Base-by-base conservation (phyloP, 2,797 vertebrate genomes). In the Acipenser oxyrinchus region DNA sequence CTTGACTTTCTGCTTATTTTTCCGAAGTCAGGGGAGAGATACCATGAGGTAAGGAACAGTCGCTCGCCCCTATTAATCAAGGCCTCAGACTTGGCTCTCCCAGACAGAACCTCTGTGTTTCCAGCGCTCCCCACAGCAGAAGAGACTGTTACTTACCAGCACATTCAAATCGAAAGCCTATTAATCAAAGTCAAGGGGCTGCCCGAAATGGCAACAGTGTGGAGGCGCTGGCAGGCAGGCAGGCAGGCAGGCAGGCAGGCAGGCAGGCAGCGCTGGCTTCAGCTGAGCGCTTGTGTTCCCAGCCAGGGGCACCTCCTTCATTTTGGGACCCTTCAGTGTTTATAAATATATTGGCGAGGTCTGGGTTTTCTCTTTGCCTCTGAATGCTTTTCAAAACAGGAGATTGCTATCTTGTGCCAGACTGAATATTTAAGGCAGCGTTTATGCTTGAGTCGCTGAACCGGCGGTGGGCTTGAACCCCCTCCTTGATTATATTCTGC, bases 1-100 rank as follows among this genome's bases (percentile, higher is more conserved):
- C 63, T 83, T 83, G 86, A 90, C 84, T 81, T 79, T 79, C 81
- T 88, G 89, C 84, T 90, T 90, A 88, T 90, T 92, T 89, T 88
- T 86, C 78, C 80, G 79, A 77, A 77, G 83, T 87, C 69, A 13
- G 78, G 74, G 73, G 78, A 86, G 82, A 90, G 84, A 86, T 87
- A 83, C 68, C 72, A 67, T 77, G 80, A 81, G 70, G 75, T 85
- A 83, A 71, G 68, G 70, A 78, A 72, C 66, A 76, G 73, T 58
- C 10, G 1, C 69, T 79, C 72, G 64, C 68, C 67, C 80, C 84
- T 79, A 90, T 92, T 87, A 92, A 91, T 91, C 90, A 91, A 76
- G 77, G 75, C 59, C 73, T 70, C 65, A 78, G 81, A 79, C 77
- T 78, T 69, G 72, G 76, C 83, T 83, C 86, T 81, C 81, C 72